A percentile compares a stretch with the other conserved stretches of the same genome.
These are phyloP conservation scores for Rhabdomys pumilio DNA, from an alignment of 2,797 vertebrate genomes.

Conservation along the genomic window DNA sequence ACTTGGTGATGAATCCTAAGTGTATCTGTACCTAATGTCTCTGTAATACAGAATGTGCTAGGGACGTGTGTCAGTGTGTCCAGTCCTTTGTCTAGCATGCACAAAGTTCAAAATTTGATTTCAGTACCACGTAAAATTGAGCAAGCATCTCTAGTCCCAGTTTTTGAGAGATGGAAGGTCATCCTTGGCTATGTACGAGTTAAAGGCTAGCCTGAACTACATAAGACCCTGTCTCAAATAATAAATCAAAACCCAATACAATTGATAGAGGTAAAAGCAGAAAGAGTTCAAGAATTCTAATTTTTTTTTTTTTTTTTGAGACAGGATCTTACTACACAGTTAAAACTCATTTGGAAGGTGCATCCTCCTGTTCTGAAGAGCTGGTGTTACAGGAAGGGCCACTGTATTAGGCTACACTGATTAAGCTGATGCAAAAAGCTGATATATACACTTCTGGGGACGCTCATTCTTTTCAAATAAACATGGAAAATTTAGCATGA, in stretches of 20 bases:
- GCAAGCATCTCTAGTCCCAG: not conserved
- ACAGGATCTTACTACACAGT: not conserved
- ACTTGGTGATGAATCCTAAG: not conserved
- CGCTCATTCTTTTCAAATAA: not conserved
- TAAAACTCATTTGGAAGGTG: not conserved
- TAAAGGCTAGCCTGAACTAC: not conserved
- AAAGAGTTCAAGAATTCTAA: conserved; percentile 16
- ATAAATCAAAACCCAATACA: not conserved
- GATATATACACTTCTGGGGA: not conserved
- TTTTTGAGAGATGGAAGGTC: not conserved
- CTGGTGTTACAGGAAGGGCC: not conserved
- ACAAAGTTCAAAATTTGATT: too few relatives aligned
- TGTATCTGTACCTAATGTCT: not conserved
- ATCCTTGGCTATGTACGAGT: not conserved
- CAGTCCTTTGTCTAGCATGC: not conserved
- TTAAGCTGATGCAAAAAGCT: not conserved
- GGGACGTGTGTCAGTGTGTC: too few relatives aligned
- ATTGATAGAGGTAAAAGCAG: not conserved
- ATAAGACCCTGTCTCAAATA: not conserved
- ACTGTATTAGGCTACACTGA: not conserved
- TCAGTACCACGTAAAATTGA: not conserved
- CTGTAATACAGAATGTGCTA: not conserved
- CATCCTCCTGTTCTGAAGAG: not conserved
- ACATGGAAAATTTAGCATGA: not conserved
- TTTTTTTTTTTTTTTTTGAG: not conserved